Percentiles rank a stretch among this genome's conserved stretches.
These are phyloP conservation scores for Cyphomyrus discorhynchus DNA, from an alignment of 2,113 vertebrate species.

Conservation along the genomic window DNA sequence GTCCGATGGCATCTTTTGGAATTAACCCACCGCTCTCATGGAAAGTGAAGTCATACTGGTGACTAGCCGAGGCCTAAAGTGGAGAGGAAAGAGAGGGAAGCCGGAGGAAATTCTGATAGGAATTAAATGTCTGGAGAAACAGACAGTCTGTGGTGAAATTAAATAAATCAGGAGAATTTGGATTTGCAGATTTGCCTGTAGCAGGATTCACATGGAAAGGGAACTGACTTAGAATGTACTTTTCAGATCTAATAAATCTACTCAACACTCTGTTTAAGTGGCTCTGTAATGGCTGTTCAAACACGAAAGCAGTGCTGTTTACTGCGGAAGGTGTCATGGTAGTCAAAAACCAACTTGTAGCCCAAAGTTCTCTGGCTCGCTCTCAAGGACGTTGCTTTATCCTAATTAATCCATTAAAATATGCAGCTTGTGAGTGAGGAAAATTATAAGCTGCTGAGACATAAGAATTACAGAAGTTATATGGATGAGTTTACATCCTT, in stretches of 20 bases:
- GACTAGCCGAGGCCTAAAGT: background rate
- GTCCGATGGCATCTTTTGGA: background rate
- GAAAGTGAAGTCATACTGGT: background rate
- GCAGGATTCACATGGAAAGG: background rate
- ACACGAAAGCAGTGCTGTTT: background rate
- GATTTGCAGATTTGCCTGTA: background rate
- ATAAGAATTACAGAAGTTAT: background rate
- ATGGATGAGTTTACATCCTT: background rate
- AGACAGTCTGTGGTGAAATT: background rate
- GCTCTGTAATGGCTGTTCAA: background rate
- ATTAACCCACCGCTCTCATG: background rate
- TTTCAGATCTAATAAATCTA: background rate
- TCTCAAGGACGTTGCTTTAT: background rate
- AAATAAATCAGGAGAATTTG: background rate
- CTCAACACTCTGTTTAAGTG: background rate
- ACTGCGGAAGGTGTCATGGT: background rate
- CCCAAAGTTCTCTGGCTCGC: background rate
- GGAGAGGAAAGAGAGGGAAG: background rate
- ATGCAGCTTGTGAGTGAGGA: background rate
- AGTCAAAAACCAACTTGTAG: background rate
- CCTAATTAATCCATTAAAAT: slow-evolving; percentile 9
- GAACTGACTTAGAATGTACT: background rate
- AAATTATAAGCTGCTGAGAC: background rate
- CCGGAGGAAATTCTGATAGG: background rate
- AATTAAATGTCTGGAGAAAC: background rate